Evolutionary conservation across 2,797 vertebrate species (phyloP).

Genomic region (Triplophysa yarkandensis): DNA sequence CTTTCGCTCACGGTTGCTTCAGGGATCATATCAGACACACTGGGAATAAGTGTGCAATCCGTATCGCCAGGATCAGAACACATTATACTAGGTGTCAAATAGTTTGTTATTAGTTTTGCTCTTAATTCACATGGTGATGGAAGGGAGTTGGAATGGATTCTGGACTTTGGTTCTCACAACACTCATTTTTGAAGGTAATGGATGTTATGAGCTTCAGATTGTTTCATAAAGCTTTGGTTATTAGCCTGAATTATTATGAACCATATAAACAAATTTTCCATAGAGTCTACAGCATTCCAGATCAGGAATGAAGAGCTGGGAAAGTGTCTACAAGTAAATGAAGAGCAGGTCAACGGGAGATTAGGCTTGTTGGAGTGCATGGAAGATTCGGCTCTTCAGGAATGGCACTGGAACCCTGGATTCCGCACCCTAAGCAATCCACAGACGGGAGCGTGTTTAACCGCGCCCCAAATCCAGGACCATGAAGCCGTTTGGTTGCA

Average conservation of each 20-base stretch:
- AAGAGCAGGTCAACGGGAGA: constrained; percentile 47
- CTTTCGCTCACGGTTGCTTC: background rate
- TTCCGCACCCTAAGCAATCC: constrained; percentile 69
- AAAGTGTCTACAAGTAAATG: constrained; percentile 73
- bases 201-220: no score
- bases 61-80: background rate
- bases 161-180: constrained; percentile 30
- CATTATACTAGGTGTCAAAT: background rate
- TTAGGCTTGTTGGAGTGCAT: constrained; percentile 73
- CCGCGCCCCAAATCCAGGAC: constrained; percentile 61
- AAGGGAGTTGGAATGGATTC: constrained; percentile 36
- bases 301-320: constrained; percentile 79
- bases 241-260: background rate
- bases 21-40: background rate
- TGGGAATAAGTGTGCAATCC: background rate
- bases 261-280: constrained; percentile 9
- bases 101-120: background rate
- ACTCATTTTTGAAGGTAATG: constrained; percentile 44
- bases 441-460: constrained; percentile 76
- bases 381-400: constrained; percentile 65
- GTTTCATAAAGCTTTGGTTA: background rate
- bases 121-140: constrained; percentile 22
- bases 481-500: constrained; percentile 71
- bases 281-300: constrained; percentile 72
- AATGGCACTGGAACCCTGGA: constrained; percentile 75